These are phyloP conservation scores for Galbula dea DNA, from an alignment of 2,113 vertebrate species.

Conservation along the genomic window DNA sequence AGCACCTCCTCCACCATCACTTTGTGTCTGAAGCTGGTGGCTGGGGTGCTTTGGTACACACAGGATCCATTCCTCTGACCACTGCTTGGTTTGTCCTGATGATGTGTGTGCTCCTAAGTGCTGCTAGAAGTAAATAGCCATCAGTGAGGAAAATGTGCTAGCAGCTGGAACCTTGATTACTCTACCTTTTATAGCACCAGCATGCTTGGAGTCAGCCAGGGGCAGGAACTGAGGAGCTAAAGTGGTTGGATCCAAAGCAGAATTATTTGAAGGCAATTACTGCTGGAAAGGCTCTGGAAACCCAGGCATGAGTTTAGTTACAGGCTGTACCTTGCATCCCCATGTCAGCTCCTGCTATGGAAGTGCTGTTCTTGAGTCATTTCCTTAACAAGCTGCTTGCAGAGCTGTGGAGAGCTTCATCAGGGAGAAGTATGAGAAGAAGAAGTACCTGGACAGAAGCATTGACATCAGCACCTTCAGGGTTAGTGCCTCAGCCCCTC, in stretches of 20 bases:
- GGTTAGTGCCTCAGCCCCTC: conserved; percentile 72
- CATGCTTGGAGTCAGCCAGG: background rate
- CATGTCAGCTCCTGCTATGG: background rate
- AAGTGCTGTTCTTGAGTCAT: background rate
- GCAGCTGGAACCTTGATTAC: background rate
- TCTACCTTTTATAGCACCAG: background rate
- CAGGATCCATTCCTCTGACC: background rate
- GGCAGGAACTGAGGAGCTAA: background rate
- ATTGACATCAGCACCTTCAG: conserved; percentile 88
- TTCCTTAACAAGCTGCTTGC: conserved; percentile 73
- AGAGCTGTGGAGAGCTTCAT: conserved; percentile 94
- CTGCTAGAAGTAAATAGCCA: background rate
- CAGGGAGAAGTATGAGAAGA: conserved; percentile 97
- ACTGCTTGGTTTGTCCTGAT: background rate
- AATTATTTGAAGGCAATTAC: conserved; percentile 33
- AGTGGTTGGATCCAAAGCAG: background rate
- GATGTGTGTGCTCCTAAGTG: background rate
- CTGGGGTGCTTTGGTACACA: background rate
- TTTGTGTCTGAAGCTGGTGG: background rate
- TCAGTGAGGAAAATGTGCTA: background rate
- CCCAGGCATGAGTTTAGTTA: background rate
- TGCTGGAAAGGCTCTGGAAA: background rate
- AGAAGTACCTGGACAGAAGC: conserved; percentile 95
- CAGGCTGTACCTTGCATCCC: background rate
- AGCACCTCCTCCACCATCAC: background rate